Evolutionary conservation across 2,888 invertebrate species (phyloP), one percentile per base, ranked within the genome.

Genomic region (Yponomeuta sedellus): DNA sequence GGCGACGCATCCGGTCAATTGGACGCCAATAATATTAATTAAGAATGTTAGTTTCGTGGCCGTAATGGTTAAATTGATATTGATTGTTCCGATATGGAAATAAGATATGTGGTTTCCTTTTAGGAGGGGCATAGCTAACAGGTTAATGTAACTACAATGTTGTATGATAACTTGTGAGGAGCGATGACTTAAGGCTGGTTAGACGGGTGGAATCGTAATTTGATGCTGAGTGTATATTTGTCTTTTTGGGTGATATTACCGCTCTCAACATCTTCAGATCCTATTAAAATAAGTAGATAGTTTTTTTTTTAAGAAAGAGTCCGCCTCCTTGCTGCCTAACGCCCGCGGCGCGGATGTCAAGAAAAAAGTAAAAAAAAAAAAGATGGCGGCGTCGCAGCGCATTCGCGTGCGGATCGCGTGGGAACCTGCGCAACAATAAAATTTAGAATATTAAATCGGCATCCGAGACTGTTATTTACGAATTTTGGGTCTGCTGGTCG

Each of bases 331-430:
- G 61, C 61, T 61, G 25, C 61, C 61, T 61, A 6, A 16, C 16
- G 61, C 61, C 61, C 25, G 25, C 25, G 61, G 61, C 61, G 61
- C 61, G 61, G 61, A 61, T 28, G 61, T 61, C 10, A 16, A 34
- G 16, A 61, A 61, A 28, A 34, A 28, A 61, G 11, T 28, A 19
- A 58, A 58, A 20, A 19, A 58, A 61, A 61, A 12, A 16, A 52
- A 52, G 44, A 52, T 52, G 44, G 44, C 44, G 25, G 61, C 34
- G 25, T 59, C 59, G 59, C 59, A 22, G 80, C 80, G 80, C 81
- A 79, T 74, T 85, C 81, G 83, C 83, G 82, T 85, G 86, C 80
- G 82, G 70, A 75, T 76, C 78, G 78, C 89, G 89, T 89, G 89
- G 88, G 89, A 90, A 89, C 81, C 44, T 75, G 71, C 69, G 73